Evolutionary conservation across 1,140 invertebrate species (phyloP), one percentile per base, ranked within the genome.

Genomic region (Nylanderia fulva): DNA sequence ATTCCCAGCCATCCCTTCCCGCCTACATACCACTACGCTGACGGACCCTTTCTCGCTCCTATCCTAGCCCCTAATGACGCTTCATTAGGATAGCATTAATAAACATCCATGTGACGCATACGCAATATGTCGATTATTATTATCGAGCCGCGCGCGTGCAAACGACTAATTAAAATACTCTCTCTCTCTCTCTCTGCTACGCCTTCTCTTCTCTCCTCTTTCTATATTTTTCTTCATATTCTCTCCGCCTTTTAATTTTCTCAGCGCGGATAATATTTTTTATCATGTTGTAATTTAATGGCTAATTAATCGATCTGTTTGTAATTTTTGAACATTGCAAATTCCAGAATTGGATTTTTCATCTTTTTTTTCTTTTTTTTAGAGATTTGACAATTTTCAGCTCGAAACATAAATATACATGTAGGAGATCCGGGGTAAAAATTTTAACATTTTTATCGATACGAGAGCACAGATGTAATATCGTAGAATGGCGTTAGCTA

Each of bases 1-100:
- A 86, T 82, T 71, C 86, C 77, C 84, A 66, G 63, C 69, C 54
- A 24, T 45, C 33, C 45, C 11, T 15, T 11, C 21, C 42, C 33
- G 8, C n/a, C 11, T 13, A 29, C 52, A 18, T 24, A 60, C 45
- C 68, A 24, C 48, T 15, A 39, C 36, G 21, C 21, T 42, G 52
- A 48, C 27, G 24, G 18, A 27, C 68, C 48, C 52, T 64, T 71
- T 66, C 33, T 36, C 18, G 27, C 13, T 24, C 7, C 9, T 27
- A 39, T 11, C 3, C 11, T 75, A 5, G n/a, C n/a, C 42, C 7
- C 56, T 18, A n/a, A 45, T 61, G 9, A 39, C 58, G 58, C 84
- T 89, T 89, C 86, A 88, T 89, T 89, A 89, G 64, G 64, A n/a
- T 27, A 4, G 77, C 66, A 88, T 88, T 88, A 83, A 88, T 88